Conservation (phyloP, 2,113 vertebrate species). For the Chionomys nivalis region DNA sequence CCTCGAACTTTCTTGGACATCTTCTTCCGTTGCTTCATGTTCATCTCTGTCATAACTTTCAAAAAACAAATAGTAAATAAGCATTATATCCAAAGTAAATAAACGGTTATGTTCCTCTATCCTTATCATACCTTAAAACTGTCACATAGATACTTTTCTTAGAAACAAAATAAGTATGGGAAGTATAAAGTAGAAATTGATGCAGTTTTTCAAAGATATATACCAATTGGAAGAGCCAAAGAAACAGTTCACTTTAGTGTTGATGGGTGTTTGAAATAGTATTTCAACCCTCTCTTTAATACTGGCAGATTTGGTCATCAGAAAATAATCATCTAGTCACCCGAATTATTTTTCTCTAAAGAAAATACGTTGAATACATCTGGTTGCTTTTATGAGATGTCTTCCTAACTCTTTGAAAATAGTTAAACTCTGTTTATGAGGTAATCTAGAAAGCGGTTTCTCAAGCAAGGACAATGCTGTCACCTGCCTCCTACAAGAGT, state of each 20-base stretch:
- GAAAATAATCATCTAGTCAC: not conserved
- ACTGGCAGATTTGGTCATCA: not conserved
- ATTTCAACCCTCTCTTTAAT: conserved; percentile 21
- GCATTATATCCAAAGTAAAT: conserved; percentile 49
- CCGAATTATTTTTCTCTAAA: conserved; percentile 9
- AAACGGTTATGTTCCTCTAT: not conserved
- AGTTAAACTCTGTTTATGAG: conserved; percentile 47
- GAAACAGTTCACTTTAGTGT: conserved; percentile 24
- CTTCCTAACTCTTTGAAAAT: conserved; percentile 36
- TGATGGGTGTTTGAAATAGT: not conserved
- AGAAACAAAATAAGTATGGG: conserved; percentile 16
- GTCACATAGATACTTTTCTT: not conserved
- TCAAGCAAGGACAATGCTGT: not conserved
- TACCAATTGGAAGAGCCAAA: conserved; percentile 47
- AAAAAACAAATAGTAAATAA: conserved; percentile 47
- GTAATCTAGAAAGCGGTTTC: not conserved
- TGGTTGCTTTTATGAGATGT: not conserved
- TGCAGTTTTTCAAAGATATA: not conserved
- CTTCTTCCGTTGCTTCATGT: conserved; percentile 87
- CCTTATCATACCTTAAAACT: not conserved
- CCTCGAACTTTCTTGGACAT: conserved; percentile 94
- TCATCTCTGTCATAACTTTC: conserved; percentile 87
- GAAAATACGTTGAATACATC: not conserved
- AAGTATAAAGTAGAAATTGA: not conserved
- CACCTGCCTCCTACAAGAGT: not conserved